Evolutionary conservation across 2,888 invertebrate species (phyloP), one percentile per base, ranked within the genome.

Genomic region (Argyra leucocephala): DNA sequence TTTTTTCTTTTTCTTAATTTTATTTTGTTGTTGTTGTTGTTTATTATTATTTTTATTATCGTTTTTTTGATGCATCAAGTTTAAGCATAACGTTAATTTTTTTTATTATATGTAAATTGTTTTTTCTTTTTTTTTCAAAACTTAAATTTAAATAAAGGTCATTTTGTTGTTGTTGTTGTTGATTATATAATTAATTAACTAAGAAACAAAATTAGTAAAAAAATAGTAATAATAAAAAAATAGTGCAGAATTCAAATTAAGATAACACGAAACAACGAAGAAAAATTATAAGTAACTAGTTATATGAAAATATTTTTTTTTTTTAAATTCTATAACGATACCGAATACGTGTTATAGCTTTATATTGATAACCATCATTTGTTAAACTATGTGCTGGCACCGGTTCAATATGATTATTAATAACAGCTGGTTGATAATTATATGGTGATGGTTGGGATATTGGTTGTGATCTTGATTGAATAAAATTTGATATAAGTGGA

Each of bases 311-410:
- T n/a, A n/a, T n/a, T 31, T 31, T 31, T 31, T 31, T 24, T 18
- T 18, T 23, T 61, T 61, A 61, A 61, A 26, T 26, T 26, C 61
- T 24, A 21, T 26, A 61, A 61, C 61, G 61, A 61, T 61, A 61
- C 24, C 31, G 24, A 9, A 61, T 21, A 24, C 61, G n/a, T 31
- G 24, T 31, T 24, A 61, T 26, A 4, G 61, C 24, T 31, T 61
- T 61, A 61, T 61, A 61, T 24, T 26, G 24, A 31, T 61, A 61
- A 31, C 61, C 61, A 22, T 58, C 58, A 31, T 61, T 61, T 31
- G 61, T n/a, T 48, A 48, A 5, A 26, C 21, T 21, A 31, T 31
- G 24, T 31, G 31, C 18, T 26, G 24, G 61, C 7, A 21, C 61
- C 21, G 61, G 61, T 61, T 23, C 26, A 61, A 24, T 61, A 26